phyloP scores from a whole-genome alignment of 2,888 invertebrate genomes.

The Cryptophagus acutangulus region DNA sequence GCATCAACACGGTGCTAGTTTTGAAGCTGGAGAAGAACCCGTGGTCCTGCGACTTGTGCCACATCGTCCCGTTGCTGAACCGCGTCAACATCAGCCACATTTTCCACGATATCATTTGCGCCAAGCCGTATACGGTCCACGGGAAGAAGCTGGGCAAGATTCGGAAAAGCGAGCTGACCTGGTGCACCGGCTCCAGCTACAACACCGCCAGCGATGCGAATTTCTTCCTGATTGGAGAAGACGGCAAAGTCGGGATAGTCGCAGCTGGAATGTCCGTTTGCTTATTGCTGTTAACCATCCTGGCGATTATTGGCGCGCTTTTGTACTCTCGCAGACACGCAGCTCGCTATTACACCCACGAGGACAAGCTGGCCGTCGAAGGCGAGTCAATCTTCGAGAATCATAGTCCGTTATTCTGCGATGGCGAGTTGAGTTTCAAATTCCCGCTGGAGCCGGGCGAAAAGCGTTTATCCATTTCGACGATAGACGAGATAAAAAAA shows the following conservation, averaged over 20 bases:
- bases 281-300: constrained; percentile 49
- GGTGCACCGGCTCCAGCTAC: constrained; percentile 54
- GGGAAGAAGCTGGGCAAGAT: constrained; percentile 49
- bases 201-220: constrained; percentile 52
- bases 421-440: constrained; percentile 56
- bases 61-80: constrained; percentile 57
- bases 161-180: constrained; percentile 46
- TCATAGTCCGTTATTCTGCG: constrained; percentile 47
- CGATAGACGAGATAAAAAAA: constrained; percentile 45
- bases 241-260: constrained; percentile 53
- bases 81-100: constrained; percentile 53
- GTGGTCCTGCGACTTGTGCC: constrained; percentile 67
- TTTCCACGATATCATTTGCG: constrained; percentile 54
- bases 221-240: constrained; percentile 49
- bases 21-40: constrained; percentile 56
- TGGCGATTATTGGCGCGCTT: constrained; percentile 51
- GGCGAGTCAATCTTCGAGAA: constrained; percentile 49
- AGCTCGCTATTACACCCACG: constrained; percentile 76
- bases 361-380: constrained; percentile 56
- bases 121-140: constrained; percentile 55
- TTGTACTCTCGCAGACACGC: constrained; percentile 67
- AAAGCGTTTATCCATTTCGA: constrained; percentile 45
- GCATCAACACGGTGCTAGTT: constrained; percentile 32
- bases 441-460: constrained; percentile 49
- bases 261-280: constrained; percentile 55